A percentile compares a stretch with the other conserved stretches of the same genome.
These are phyloP conservation scores for Nothobranchius furzeri DNA, from an alignment of 2,113 vertebrate genomes.

Conservation along the genomic window DNA sequence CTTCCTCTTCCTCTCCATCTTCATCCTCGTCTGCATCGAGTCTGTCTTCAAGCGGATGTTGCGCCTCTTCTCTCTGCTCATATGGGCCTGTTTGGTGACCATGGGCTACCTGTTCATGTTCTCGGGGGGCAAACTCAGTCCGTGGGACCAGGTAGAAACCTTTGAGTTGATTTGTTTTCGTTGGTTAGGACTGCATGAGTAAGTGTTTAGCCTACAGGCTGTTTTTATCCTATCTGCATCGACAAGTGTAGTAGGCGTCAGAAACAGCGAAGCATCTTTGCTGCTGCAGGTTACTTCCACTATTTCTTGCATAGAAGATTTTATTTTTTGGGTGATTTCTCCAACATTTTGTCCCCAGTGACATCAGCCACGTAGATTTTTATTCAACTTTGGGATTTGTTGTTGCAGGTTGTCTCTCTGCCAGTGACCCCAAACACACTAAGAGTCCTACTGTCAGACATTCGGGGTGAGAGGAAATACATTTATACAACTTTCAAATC, in stretches of 20 bases:
- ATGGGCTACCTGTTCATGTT: conserved; percentile 99
- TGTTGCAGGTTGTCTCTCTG: not conserved
- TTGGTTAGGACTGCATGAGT: too few relatives aligned
- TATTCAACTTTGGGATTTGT: not conserved
- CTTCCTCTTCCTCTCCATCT: conserved; percentile 95
- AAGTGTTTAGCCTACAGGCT: too few relatives aligned
- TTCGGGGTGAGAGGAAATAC: not conserved
- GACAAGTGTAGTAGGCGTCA: too few relatives aligned
- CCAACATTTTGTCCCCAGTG: not conserved
- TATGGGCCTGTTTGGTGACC: conserved; percentile 95
- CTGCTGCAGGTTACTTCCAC: too few relatives aligned
- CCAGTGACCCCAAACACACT: not conserved
- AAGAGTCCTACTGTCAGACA: not conserved
- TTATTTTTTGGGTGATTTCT: not conserved
- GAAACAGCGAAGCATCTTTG: too few relatives aligned
- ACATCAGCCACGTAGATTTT: not conserved
- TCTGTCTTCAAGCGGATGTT: conserved; percentile 95
- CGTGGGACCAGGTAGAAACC: conserved; percentile 90
- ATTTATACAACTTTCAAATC: not conserved
- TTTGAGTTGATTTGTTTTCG: too few relatives aligned
- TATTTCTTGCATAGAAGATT: not conserved
- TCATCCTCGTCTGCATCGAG: conserved; percentile 96
- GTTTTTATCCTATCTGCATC: too few relatives aligned
- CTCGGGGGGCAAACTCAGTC: conserved; percentile 91
- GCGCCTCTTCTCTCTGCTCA: conserved; percentile 91